phyloP scores from a whole-genome alignment of 1,140 invertebrate species.

The Pantala flavescens region DNA sequence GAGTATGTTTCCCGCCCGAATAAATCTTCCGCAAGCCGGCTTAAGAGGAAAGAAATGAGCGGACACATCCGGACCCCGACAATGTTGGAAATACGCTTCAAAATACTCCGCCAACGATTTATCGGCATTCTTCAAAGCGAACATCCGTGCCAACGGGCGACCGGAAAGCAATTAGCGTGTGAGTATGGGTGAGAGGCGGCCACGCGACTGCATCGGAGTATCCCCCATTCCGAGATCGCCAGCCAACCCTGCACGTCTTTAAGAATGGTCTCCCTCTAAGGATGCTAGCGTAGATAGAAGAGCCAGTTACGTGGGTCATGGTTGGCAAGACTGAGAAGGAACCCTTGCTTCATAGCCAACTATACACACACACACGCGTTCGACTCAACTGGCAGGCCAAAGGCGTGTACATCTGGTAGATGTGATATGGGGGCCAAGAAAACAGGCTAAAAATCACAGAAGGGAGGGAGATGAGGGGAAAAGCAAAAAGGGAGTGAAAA shows the following conservation, averaged over 20 bases:
- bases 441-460: neutral
- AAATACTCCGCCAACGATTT: neutral
- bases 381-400: neutral
- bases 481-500: neutral
- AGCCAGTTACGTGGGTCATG: constrained; percentile 2
- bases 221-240: no score
- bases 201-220: neutral
- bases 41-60: no score
- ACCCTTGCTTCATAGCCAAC: neutral
- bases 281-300: neutral
- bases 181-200: neutral
- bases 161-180: constrained; percentile 2
- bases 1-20: no score
- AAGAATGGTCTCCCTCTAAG: no score
- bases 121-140: neutral
- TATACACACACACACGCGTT: neutral
- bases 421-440: neutral
- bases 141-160: neutral
- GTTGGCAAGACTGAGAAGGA: neutral
- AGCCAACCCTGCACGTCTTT: no score
- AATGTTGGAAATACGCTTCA: no score
- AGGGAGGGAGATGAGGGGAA: neutral
- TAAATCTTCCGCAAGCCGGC: no score
- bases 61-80: no score
- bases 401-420: neutral